Base-by-base conservation (phyloP, 2,113 vertebrate genomes). In the Cyanistes caeruleus region DNA sequence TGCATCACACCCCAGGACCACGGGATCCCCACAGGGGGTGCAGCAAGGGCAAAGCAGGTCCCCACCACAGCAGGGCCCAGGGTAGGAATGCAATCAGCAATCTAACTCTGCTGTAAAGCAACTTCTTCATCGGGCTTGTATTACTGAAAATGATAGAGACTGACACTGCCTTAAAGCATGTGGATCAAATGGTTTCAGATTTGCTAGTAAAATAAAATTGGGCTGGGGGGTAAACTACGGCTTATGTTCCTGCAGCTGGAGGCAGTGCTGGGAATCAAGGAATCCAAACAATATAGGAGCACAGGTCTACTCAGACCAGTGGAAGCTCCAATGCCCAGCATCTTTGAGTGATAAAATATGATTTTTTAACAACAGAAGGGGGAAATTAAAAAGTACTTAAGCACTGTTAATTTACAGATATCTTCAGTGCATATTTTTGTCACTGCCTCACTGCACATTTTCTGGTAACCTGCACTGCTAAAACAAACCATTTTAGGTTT, bases 1-100 rank as follows among this genome's bases (percentile, higher is more conserved):
- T 14, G 30, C n/a, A 60, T 19, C 9, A 0, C 1, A 0, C 6
- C 33, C 37, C 55, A 37, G 41, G 43, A 56, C 13, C 1, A 3
- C 1, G 11, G 33, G 39, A 51, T 13, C 15, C 20, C 58, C 62
- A n/a, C 1, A 0, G 9, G 20, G 28, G 27, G 13, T 56, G 79
- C 65, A 41, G 83, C 24, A 7, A n/a, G 33, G 22, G 75, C 48
- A 20, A 43, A 69, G 55, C 10, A 3, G 15, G 56, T 73, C 25
- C 33, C 30, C 73, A 24, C 8, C 68, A 31, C 13, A 14, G 24
- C 9, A 6, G 68, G 53, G 23, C 5, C 60, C 69, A 21, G 41
- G 13, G 9, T 0, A 44, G 51, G 18, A 21, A 21, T 1, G 33
- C 59, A 16, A 8, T 15, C 16, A 30, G 68, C 69, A 49, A 16